Evolutionary conservation across 2,888 invertebrate genomes (phyloP), one percentile per base, ranked within the genome.

Genomic region (Gortyna flavago): DNA sequence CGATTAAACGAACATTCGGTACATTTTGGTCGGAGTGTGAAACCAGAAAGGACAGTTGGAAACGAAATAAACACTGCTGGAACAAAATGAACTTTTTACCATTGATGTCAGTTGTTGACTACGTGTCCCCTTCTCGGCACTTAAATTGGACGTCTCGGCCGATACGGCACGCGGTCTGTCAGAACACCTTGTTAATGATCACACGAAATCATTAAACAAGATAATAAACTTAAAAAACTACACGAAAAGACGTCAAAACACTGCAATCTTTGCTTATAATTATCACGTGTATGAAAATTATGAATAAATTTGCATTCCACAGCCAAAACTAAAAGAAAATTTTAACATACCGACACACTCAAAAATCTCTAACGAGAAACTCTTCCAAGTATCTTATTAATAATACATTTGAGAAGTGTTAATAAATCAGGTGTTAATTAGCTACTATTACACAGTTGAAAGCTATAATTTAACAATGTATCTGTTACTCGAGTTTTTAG

Each of bases 91-190:
- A 90, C 88, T 92, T 93, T 93, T 94, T 93, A 87, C 88, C 75
- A 78, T 80, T 83, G 82, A 84, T 88, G 90, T 92, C 92, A 92
- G 90, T 91, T 90, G 91, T 87, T 84, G 75, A 84, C 83, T 91
- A 91, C 93, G 92, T 91, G 93, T 90, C 72, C 90, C 88, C 89
- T 85, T 90, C 93, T 88, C 89, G 86, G 89, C 88, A 89, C 91
- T 93, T 93, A 93, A 95, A 93, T 93, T 94, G 93, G 93, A 91
- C 90, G 89, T 89, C 89, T 88, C 89, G 71, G 79, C 87, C 71
- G 71, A 88, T 80, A 84, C 69, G 69, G 76, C 78, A 81, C 87
- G 87, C 90, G 81, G 87, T 87, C 90, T 91, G 91, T 91, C 93
- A 89, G 87, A 90, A 90, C 85, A 85, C 65, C 84, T 84, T 86